phyloP scores from a whole-genome alignment of 2,888 invertebrate genomes.

The Ornithoptera priamus region DNA sequence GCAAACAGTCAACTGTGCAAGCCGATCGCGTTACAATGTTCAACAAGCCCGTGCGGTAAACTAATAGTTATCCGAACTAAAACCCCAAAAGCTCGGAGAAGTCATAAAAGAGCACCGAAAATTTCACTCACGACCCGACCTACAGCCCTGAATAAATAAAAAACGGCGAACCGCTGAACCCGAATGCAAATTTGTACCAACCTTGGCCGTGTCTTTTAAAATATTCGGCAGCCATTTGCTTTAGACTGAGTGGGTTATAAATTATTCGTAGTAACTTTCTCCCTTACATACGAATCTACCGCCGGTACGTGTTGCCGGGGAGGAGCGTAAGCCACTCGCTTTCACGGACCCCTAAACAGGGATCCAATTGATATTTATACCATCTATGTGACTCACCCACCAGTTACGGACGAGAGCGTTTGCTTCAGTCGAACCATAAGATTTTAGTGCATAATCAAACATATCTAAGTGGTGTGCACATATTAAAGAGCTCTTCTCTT shows the following conservation, averaged over 20 bases:
- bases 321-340: background rate
- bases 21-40: conserved; percentile 11
- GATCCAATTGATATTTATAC: conserved; percentile 30
- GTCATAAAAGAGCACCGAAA: conserved; percentile 23
- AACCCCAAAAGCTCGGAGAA: conserved; percentile 15
- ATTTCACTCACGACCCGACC: conserved; percentile 30
- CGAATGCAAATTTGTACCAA: conserved; percentile 29
- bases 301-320: conserved; percentile 21
- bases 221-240: conserved; percentile 29
- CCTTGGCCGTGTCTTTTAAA: conserved; percentile 31
- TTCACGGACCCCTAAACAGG: conserved; percentile 25
- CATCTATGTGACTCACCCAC: conserved; percentile 18
- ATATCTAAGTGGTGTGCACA: too few species aligned
- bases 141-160: conserved; percentile 26
- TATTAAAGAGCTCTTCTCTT: too few species aligned
- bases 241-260: conserved; percentile 27
- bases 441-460: too few species aligned
- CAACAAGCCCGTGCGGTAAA: conserved; percentile 7
- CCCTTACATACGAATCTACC: conserved; percentile 22
- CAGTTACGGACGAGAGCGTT: background rate
- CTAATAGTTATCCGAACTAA: conserved; percentile 12
- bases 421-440: too few species aligned
- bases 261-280: conserved; percentile 29
- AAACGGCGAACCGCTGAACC: conserved; percentile 9
- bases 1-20: background rate